Conservation (phyloP, 2,797 vertebrate species). For the Sebastes elongatus region DNA sequence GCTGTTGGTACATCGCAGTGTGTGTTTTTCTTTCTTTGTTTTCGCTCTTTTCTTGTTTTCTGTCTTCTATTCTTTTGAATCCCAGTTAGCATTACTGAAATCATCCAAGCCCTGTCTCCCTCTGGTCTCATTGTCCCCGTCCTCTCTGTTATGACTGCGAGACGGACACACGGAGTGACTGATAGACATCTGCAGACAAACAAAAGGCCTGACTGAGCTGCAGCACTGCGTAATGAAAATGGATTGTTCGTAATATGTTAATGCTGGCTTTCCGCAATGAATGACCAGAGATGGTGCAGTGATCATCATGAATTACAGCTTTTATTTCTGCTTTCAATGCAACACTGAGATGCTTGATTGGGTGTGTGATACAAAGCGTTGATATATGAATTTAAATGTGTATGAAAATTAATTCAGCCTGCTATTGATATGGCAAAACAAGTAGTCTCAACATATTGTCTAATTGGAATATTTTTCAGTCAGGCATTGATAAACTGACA, state of each 20-base stretch:
- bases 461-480: not conserved
- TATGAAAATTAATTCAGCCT: not conserved
- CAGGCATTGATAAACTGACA: not conserved
- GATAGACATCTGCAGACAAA: constrained; percentile 47
- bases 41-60: not conserved
- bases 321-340: not conserved
- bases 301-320: constrained; percentile 2
- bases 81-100: not conserved
- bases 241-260: constrained; percentile 21
- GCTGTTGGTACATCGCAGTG: not conserved
- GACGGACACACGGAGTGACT: not conserved
- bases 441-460: not conserved
- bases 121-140: not conserved
- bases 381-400: not conserved
- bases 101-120: not conserved
- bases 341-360: not conserved
- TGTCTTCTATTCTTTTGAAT: not conserved
- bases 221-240: constrained; percentile 18
- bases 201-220: constrained; percentile 19
- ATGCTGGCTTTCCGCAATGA: constrained; percentile 1
- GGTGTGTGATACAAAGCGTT: not conserved
- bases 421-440: not conserved
- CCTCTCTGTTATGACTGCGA: not conserved
- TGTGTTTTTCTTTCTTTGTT: not conserved
- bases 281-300: constrained; percentile 11